Base-by-base conservation (phyloP, 2,888 invertebrate genomes). In the Toxonevra muliebris region DNA sequence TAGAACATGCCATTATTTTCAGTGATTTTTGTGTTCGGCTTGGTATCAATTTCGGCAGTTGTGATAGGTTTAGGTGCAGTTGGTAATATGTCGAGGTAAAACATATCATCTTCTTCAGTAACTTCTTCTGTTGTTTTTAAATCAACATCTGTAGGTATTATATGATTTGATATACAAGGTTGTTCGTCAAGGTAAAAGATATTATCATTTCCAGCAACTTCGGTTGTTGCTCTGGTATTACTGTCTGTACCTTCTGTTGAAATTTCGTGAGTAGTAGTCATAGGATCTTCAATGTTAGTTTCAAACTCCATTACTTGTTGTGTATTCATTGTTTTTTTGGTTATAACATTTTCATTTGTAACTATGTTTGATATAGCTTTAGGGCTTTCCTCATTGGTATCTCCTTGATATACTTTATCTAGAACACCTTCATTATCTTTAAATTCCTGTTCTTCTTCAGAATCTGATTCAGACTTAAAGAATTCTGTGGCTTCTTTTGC, bases 401-500 rank as follows among this genome's bases (percentile, higher is more conserved):
- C 42, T 5, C 41, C 19, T 40, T 17, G 40, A 30, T 30, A n/a
- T 12, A 20, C 13, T 19, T 61, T 50, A 4, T 71, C 68, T 3
- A 65, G 41, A 8, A 64, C 64, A 7, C 65, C 53, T n/a, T 48
- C 65, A n/a, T 74, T 71, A 7, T 71, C 71, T 43, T 72, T 64
- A 0, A 62, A 30, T 50, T 71, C 71, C 2, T 69, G 66, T 1
- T 73, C 65, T 12, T 77, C 74, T n/a, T 82, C 80, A 61, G 75
- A 75, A 62, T 80, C 79, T 0, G 82, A 76, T 69, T 91, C 92
- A 74, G 92, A 92, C 85, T 92, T 92, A 76, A 91, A 94, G 78
- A 94, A 89, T 76, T 90, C 88, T 76, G 90, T 89, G 62, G 92
- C 90, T 84, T 92, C 91, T 80, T 91, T 91, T 76, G 91, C 91